These are phyloP conservation scores for Norana najaformis DNA, from an alignment of 2,888 invertebrate species.

Conservation along the genomic window DNA sequence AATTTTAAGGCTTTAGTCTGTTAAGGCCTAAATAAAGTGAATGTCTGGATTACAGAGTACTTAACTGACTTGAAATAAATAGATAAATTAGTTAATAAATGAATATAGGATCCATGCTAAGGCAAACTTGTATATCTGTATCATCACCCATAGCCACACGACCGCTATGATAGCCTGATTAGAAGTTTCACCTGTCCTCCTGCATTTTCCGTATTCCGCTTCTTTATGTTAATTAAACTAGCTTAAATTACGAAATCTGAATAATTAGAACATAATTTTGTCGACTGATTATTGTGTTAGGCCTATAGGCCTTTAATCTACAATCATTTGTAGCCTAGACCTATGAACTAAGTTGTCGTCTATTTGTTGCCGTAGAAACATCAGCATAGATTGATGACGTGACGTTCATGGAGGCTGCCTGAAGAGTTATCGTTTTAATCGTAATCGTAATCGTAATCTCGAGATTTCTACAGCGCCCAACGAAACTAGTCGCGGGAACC, in stretches of 20 bases:
- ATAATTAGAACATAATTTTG: background rate
- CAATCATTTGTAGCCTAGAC: background rate
- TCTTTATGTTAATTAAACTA: background rate
- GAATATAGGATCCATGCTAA: too few species aligned
- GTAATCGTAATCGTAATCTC: background rate
- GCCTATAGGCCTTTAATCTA: background rate
- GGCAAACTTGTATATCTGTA: too few species aligned
- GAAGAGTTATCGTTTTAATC: constrained; percentile 14
- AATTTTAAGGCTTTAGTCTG: too few species aligned
- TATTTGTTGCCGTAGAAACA: background rate
- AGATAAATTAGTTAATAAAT: too few species aligned
- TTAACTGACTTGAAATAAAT: too few species aligned
- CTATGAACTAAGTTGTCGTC: background rate
- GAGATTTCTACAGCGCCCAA: too few species aligned
- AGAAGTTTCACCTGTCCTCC: background rate
- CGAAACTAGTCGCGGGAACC: too few species aligned
- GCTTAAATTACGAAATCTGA: background rate
- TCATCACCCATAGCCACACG: too few species aligned
- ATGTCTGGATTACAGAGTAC: too few species aligned
- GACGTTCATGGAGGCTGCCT: background rate
- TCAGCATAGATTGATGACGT: background rate
- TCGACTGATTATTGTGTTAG: background rate
- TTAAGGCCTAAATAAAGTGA: too few species aligned
- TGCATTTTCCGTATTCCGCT: constrained; percentile 4
- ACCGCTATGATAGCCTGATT: too few species aligned